Evolutionary conservation across 2,888 invertebrate genomes (phyloP).

Genomic region (Apeira syringaria): DNA sequence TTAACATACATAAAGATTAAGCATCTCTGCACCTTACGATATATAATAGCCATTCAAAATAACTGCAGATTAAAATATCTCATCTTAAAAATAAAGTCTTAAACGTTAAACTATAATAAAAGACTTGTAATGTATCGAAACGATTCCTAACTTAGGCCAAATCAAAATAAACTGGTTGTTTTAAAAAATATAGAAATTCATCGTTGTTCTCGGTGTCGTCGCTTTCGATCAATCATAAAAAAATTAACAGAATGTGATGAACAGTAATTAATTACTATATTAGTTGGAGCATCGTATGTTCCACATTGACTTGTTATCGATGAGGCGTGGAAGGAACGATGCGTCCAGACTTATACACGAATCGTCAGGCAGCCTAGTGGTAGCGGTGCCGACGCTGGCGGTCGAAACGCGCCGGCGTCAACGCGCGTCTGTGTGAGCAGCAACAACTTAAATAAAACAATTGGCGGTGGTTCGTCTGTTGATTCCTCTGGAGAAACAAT

Average conservation of each 20-base stretch:
- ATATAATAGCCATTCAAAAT: constrained; percentile 83
- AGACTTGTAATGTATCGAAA: constrained; percentile 66
- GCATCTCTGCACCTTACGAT: constrained; percentile 82
- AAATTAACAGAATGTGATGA: constrained; percentile 55
- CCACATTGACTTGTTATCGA: constrained; percentile 24
- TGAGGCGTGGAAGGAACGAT: constrained; percentile 47
- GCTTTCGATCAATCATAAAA: constrained; percentile 44
- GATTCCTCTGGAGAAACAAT: constrained; percentile 72
- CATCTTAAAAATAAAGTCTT: constrained; percentile 82
- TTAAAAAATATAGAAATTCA: constrained; percentile 60
- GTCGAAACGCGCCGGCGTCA: constrained; percentile 44
- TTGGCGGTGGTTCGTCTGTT: constrained; percentile 82
- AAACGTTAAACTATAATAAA: constrained; percentile 79
- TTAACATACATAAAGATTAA: constrained; percentile 84
- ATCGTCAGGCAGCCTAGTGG: constrained; percentile 68
- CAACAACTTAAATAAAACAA: constrained; percentile 76
- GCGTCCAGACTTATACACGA: constrained; percentile 64
- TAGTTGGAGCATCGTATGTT: constrained; percentile 57
- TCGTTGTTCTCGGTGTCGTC: constrained; percentile 72
- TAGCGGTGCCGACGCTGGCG: constrained; percentile 3
- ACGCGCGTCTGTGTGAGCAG: constrained; percentile 39
- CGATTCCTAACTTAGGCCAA: constrained; percentile 76
- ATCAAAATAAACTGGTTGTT: constrained; percentile 45
- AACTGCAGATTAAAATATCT: constrained; percentile 83
- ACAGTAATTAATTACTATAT: constrained; percentile 58